These are phyloP conservation scores for Euzetes globulus DNA, from an alignment of 2,888 invertebrate species.

Conservation along the genomic window DNA sequence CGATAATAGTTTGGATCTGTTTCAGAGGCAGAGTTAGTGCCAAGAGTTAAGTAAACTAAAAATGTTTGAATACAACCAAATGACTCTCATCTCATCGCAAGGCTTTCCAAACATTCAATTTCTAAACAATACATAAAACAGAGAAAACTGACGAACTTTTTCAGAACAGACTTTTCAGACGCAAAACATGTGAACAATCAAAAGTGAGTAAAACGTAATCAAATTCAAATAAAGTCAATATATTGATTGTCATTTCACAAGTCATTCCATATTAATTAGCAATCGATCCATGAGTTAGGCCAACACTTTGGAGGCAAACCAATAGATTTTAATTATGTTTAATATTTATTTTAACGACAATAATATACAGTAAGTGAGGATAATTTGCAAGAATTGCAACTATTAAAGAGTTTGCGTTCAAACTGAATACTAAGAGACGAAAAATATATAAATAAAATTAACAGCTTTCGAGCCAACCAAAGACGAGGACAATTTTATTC, in stretches of 20 bases:
- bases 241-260: no score
- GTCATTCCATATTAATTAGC: no score
- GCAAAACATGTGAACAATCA: neutral
- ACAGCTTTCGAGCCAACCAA: neutral
- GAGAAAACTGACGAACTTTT: neutral
- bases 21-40: slow-evolving; percentile 10
- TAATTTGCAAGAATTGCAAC: neutral
- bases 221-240: no score
- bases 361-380: no score
- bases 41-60: slow-evolving; percentile 26
- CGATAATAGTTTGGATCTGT: slow-evolving; percentile 12
- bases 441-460: neutral
- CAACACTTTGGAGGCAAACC: no score
- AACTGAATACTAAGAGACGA: neutral
- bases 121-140: neutral
- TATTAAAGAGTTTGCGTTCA: neutral
- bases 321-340: no score
- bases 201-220: no score
- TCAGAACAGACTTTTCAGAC: neutral
- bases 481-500: neutral
- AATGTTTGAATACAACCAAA: slow-evolving; percentile 12
- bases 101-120: neutral
- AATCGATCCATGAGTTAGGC: no score
- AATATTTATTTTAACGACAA: no score
- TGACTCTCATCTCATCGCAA: neutral